Conservation (phyloP, 1,140 invertebrate species). For the Caenorhabditis briggsae region DNA sequence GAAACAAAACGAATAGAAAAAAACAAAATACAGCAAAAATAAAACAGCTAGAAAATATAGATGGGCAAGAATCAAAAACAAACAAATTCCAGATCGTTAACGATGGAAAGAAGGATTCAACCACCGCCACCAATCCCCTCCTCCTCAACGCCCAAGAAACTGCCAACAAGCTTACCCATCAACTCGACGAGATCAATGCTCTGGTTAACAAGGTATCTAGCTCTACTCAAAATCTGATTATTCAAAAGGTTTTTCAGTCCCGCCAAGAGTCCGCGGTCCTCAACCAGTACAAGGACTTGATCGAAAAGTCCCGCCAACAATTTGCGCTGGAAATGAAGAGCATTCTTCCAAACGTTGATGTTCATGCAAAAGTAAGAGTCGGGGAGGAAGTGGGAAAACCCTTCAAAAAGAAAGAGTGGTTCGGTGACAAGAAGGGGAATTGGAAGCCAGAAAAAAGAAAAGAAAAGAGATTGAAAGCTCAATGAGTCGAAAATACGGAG, state of each 20-base stretch:
- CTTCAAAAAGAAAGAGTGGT: background rate
- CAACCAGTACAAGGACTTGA: slow-evolving; percentile 79
- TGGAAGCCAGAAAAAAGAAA: background rate
- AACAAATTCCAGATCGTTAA: slow-evolving; percentile 63
- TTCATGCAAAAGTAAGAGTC: slow-evolving; percentile 55
- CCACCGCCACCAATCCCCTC: slow-evolving; percentile 65
- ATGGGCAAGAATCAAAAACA: background rate
- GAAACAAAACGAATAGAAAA: too few species aligned
- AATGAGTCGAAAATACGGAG: background rate
- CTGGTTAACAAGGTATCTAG: slow-evolving; percentile 71
- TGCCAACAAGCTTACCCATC: slow-evolving; percentile 71
- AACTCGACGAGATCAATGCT: slow-evolving; percentile 73
- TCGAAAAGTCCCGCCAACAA: slow-evolving; percentile 79
- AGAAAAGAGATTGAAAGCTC: background rate
- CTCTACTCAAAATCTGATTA: background rate
- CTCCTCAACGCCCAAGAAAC: slow-evolving; percentile 74
- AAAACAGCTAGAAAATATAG: background rate
- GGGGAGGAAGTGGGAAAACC: background rate
- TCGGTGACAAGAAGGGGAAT: background rate
- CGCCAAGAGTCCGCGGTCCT: slow-evolving; percentile 79
- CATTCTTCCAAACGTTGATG: slow-evolving; percentile 64
- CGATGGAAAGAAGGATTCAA: slow-evolving; percentile 65
- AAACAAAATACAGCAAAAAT: too few species aligned
- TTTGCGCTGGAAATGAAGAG: slow-evolving; percentile 78
- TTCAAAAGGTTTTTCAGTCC: slow-evolving; percentile 60